Percentiles rank a stretch among this genome's conserved stretches.
phyloP scores from a whole-genome alignment of 2,797 vertebrate genomes.

The Urophycis tenuis region DNA sequence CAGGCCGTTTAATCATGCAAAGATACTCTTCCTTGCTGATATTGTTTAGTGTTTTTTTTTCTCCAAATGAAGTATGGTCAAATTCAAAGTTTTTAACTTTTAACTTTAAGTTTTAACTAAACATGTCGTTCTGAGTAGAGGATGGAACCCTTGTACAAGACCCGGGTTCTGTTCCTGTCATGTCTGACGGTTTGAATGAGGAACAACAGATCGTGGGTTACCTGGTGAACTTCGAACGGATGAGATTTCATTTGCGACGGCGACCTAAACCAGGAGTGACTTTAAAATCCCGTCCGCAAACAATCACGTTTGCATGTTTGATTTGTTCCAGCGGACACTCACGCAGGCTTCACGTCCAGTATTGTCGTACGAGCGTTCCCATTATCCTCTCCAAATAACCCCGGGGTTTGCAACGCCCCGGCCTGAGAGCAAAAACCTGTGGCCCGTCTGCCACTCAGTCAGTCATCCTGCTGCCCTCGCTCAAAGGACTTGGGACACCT shows the following conservation, averaged over 20 bases:
- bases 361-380: not conserved
- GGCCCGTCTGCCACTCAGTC: slow-evolving; percentile 14
- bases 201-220: not conserved
- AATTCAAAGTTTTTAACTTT: too few species aligned
- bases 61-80: not conserved
- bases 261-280: not conserved
- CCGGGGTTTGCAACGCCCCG: not conserved
- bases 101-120: too few species aligned
- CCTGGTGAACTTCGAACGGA: too few species aligned
- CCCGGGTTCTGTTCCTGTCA: not conserved
- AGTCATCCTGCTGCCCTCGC: slow-evolving; percentile 13
- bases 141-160: not conserved
- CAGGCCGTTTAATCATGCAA: not conserved
- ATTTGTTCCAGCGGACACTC: not conserved
- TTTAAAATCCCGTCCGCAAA: not conserved
- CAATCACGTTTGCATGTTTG: not conserved
- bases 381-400: not conserved
- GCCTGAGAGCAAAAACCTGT: not conserved
- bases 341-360: too few species aligned
- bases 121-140: not conserved
- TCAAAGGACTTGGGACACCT: slow-evolving; percentile 6
- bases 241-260: too few species aligned
- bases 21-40: not conserved
- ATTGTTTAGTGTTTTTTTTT: not conserved
- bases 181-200: not conserved